These are phyloP conservation scores for Pipistrellus nathusii DNA, from an alignment of 2,797 vertebrate genomes.

Conservation along the genomic window DNA sequence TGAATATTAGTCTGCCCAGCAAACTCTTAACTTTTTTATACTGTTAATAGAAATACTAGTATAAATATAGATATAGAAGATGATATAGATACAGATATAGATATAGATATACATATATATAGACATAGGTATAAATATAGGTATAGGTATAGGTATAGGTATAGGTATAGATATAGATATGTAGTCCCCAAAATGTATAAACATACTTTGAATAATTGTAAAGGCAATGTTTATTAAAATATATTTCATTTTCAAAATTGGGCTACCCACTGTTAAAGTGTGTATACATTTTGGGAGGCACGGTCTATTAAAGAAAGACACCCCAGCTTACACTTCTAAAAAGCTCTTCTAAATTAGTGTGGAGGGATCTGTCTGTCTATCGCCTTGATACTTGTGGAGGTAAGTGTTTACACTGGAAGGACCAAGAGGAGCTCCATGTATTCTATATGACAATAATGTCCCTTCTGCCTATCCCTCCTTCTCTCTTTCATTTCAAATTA, in stretches of 20 bases:
- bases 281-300: no score
- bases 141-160: not conserved
- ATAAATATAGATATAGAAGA: not conserved
- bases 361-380: not conserved
- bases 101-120: not conserved
- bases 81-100: no score
- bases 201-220: not conserved
- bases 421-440: not conserved
- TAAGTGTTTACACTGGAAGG: not conserved
- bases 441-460: not conserved
- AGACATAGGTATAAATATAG: not conserved
- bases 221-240: no score
- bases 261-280: no score
- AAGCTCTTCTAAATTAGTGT: not conserved
- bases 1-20: not conserved
- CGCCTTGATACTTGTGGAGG: not conserved
- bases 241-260: no score
- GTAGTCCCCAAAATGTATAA: not conserved
- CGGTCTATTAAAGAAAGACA: not conserved
- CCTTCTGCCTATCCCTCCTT: not conserved
- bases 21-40: not conserved
- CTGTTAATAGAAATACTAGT: not conserved
- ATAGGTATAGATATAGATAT: not conserved
- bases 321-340: not conserved
- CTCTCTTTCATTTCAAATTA: not conserved